phyloP scores from a whole-genome alignment of 2,113 vertebrate species.

The Ageneiosus marmoratus region DNA sequence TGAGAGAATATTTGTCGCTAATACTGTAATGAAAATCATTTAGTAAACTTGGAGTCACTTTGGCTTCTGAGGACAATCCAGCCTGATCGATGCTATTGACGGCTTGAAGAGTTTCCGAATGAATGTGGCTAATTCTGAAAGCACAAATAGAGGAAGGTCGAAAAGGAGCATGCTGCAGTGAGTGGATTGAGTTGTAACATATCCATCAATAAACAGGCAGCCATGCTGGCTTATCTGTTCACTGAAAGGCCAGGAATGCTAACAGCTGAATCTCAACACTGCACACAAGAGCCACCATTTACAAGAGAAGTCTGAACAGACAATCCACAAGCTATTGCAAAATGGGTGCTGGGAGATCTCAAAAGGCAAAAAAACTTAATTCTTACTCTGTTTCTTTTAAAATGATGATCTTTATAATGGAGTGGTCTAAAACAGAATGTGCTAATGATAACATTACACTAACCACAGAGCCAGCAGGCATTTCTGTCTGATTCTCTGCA shows the following conservation, averaged over 20 bases:
- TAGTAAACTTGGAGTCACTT: conserved; percentile 69
- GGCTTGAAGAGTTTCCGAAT: conserved; percentile 67
- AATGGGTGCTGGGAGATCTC: background rate
- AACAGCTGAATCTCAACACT: conserved; percentile 31
- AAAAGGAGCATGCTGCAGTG: conserved; percentile 56
- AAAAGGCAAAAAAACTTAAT: background rate
- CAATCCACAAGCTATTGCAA: background rate
- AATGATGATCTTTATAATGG: background rate
- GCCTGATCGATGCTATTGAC: conserved; percentile 73
- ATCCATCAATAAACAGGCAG: conserved; percentile 67
- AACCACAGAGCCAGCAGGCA: background rate
- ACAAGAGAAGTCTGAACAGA: background rate
- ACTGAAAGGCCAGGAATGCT: conserved; percentile 52
- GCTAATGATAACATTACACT: background rate
- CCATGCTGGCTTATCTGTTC: conserved; percentile 59
- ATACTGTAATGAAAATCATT: conserved; percentile 78
- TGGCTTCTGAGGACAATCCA: conserved; percentile 66
- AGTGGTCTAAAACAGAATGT: background rate
- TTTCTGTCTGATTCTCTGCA: conserved; percentile 5
- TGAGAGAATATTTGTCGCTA: conserved; percentile 64
- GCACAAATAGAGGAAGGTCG: conserved; percentile 70
- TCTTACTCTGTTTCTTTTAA: conserved; percentile 11
- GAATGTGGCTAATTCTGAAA: conserved; percentile 69
- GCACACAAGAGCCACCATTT: background rate
- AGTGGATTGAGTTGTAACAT: conserved; percentile 67